These are phyloP conservation scores for Himalopsyche kuldschensis DNA, from an alignment of 2,888 invertebrate genomes.

Conservation along the genomic window DNA sequence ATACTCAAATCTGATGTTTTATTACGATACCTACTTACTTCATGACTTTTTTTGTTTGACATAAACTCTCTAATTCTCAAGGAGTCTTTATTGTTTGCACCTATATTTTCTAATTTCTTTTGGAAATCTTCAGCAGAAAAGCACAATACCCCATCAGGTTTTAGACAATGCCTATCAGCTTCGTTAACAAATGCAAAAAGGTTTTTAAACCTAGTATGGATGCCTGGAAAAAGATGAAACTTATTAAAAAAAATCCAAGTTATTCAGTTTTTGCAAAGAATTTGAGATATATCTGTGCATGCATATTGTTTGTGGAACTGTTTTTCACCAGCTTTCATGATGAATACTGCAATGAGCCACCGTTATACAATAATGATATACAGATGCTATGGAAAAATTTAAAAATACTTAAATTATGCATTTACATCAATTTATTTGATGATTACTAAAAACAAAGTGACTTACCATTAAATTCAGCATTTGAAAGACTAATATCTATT, in stretches of 20 bases:
- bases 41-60: conserved; percentile 80
- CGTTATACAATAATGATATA: too few species aligned
- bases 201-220: conserved; percentile 9
- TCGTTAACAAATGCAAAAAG: conserved; percentile 45
- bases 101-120: conserved; percentile 45
- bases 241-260: too few species aligned
- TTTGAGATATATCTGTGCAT: too few species aligned
- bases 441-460: too few species aligned
- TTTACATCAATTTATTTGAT: too few species aligned
- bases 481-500: not conserved
- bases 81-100: conserved; percentile 34
- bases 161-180: conserved; percentile 46
- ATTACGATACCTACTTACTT: conserved; percentile 53
- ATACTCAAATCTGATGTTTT: not conserved
- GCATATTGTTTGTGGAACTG: too few species aligned
- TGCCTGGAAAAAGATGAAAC: not conserved
- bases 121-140: conserved; percentile 50
- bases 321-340: too few species aligned
- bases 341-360: too few species aligned
- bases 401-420: too few species aligned
- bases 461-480: too few species aligned
- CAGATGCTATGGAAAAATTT: too few species aligned
- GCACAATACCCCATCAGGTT: conserved; percentile 52
- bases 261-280: too few species aligned
- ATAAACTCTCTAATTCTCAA: conserved; percentile 68